Evolutionary conservation across 2,888 invertebrate genomes (phyloP).

Genomic region (Xanthia icteritia): DNA sequence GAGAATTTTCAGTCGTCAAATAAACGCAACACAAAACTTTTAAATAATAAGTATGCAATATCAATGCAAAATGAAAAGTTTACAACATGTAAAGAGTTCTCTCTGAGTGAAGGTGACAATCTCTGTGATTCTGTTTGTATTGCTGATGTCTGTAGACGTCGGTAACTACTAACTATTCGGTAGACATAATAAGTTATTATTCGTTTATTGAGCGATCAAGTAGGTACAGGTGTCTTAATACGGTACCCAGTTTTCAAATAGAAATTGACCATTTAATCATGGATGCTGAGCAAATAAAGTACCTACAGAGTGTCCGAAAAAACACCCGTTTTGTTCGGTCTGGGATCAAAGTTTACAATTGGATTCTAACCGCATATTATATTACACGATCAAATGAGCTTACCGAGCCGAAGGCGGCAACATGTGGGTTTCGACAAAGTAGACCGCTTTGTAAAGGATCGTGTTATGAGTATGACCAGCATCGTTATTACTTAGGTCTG

Average conservation of each 20-base stretch:
- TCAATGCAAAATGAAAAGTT: background rate
- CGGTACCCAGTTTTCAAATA: background rate
- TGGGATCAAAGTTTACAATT: conserved; percentile 45
- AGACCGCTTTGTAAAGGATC: conserved; percentile 9
- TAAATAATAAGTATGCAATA: background rate
- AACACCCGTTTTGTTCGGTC: conserved; percentile 25
- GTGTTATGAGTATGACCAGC: background rate
- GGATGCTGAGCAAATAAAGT: background rate
- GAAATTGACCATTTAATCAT: background rate
- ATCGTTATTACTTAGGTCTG: background rate
- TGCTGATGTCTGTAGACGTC: background rate
- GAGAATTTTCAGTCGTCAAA: too few relatives aligned
- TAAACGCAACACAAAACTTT: background rate
- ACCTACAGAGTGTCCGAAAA: conserved; percentile 16
- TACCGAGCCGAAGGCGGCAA: conserved; percentile 34
- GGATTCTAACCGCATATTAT: conserved; percentile 46
- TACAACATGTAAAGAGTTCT: background rate
- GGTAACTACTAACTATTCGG: background rate
- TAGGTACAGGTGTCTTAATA: background rate
- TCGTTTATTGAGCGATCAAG: background rate
- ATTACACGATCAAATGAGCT: conserved; percentile 48
- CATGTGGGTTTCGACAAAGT: conserved; percentile 36
- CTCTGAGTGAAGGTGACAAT: too few relatives aligned
- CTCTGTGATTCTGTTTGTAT: background rate
- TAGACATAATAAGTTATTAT: background rate